phyloP scores from a whole-genome alignment of 2,888 invertebrate genomes.

The Caenorhabditis angaria region DNA sequence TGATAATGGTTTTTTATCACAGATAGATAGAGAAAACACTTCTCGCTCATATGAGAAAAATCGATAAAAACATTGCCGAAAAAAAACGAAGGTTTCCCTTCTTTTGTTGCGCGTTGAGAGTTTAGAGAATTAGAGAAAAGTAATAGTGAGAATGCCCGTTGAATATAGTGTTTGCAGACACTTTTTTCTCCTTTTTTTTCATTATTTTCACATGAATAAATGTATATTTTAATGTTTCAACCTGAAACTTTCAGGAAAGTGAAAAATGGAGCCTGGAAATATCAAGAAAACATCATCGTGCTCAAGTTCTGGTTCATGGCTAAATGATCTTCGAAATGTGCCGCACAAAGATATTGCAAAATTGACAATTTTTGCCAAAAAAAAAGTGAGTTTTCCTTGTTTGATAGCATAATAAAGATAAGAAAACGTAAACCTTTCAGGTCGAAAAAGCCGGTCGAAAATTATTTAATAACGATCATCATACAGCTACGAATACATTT shows the following conservation, averaged over 20 bases:
- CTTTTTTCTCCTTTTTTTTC: neutral
- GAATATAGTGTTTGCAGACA: neutral
- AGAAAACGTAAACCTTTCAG: constrained; percentile 12
- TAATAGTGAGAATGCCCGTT: neutral
- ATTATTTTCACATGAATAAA: neutral
- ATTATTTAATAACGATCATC: constrained; percentile 17
- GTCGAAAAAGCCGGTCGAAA: constrained; percentile 19
- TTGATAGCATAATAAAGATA: neutral
- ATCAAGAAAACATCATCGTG: neutral
- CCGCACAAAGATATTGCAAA: constrained; percentile 20
- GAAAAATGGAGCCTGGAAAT: constrained; percentile 1
- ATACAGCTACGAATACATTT: neutral
- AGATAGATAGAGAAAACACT: too few relatives aligned
- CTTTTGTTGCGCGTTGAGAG: neutral
- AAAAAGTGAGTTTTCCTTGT: constrained; percentile 15
- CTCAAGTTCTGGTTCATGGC: neutral
- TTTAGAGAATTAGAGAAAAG: constrained; percentile 1
- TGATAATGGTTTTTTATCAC: too few relatives aligned
- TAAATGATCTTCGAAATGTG: constrained; percentile 2
- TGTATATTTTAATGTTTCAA: neutral
- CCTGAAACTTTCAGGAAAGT: neutral
- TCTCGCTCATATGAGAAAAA: too few relatives aligned
- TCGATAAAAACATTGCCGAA: constrained; percentile 3
- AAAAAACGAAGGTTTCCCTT: neutral
- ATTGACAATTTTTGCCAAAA: too few relatives aligned